phyloP scores from a whole-genome alignment of 2,797 vertebrate genomes.

The Benthosema pterotum region DNA sequence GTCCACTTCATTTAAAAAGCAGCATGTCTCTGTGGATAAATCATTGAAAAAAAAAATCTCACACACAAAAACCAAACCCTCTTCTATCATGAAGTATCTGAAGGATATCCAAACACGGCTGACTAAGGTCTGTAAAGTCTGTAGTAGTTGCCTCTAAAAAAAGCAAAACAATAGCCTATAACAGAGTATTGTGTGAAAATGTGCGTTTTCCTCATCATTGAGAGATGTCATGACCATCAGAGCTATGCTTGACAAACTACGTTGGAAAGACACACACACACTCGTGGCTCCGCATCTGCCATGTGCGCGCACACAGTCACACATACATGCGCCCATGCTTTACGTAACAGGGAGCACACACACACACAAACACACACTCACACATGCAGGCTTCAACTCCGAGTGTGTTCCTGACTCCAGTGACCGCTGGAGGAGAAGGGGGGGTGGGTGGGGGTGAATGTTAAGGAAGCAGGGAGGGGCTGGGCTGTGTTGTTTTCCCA shows the following conservation, averaged over 20 bases:
- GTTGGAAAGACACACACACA: slow-evolving; percentile 37
- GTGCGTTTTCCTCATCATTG: slow-evolving; percentile 23
- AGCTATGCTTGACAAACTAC: slow-evolving; percentile 52
- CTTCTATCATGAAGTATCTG: slow-evolving; percentile 36
- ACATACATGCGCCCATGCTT: slow-evolving; percentile 18
- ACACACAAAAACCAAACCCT: too few species aligned
- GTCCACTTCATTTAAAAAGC: slow-evolving; percentile 40
- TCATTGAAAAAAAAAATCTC: slow-evolving; percentile 27
- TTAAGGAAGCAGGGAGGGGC: background rate
- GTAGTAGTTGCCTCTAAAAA: slow-evolving; percentile 43
- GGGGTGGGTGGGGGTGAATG: background rate
- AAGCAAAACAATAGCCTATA: slow-evolving; percentile 28
- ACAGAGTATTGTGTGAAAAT: slow-evolving; percentile 36
- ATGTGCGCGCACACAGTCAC: slow-evolving; percentile 26
- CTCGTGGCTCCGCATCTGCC: slow-evolving; percentile 48
- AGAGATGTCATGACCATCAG: slow-evolving; percentile 38
- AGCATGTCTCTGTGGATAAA: slow-evolving; percentile 43
- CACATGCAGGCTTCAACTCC: slow-evolving; percentile 51
- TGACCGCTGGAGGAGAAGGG: slow-evolving; percentile 1
- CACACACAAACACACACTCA: slow-evolving; percentile 21
- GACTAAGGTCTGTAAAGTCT: slow-evolving; percentile 5
- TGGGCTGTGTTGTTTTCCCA: background rate
- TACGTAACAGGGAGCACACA: background rate
- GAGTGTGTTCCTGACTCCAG: slow-evolving; percentile 44
- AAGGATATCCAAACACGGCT: slow-evolving; percentile 11